phyloP scores from a whole-genome alignment of 2,888 invertebrate genomes.

The Saturnia japonica region DNA sequence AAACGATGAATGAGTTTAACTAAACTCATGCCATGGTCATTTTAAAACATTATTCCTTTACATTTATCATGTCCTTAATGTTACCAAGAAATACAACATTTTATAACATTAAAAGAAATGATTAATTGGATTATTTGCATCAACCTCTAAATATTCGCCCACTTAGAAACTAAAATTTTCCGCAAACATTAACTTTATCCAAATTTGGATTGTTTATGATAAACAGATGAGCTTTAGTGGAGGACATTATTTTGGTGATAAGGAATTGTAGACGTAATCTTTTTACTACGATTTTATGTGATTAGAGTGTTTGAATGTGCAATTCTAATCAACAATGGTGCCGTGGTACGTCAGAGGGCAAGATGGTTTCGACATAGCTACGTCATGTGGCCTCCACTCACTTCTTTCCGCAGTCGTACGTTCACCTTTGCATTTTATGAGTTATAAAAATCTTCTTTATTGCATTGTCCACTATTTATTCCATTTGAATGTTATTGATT shows the following conservation, averaged over 20 bases:
- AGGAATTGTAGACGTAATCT: background rate
- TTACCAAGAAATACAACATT: background rate
- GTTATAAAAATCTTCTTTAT: slow-evolving; percentile 36
- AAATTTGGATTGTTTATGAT: slow-evolving; percentile 33
- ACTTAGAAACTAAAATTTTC: slow-evolving; percentile 44
- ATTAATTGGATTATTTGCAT: slow-evolving; percentile 33
- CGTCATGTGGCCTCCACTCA: slow-evolving; percentile 52
- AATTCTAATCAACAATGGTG: background rate
- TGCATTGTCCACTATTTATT: background rate
- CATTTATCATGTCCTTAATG: background rate
- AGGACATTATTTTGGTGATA: background rate
- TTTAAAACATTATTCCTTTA: background rate
- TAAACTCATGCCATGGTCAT: background rate
- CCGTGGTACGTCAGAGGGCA: slow-evolving; percentile 51
- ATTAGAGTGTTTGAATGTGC: background rate
- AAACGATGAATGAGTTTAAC: too few species aligned
- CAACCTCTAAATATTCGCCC: slow-evolving; percentile 45
- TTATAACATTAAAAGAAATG: background rate
- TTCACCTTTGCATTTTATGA: slow-evolving; percentile 62
- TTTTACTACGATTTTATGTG: slow-evolving; percentile 4
- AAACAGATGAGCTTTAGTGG: background rate
- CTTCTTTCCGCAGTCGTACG: slow-evolving; percentile 70
- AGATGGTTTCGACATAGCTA: slow-evolving; percentile 60
- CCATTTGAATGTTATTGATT: background rate
- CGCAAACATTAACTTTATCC: slow-evolving; percentile 45